A percentile compares a stretch with the other conserved stretches of the same genome.
These are phyloP conservation scores for Chironomus tentans DNA, from an alignment of 2,888 invertebrate species.

Conservation along the genomic window DNA sequence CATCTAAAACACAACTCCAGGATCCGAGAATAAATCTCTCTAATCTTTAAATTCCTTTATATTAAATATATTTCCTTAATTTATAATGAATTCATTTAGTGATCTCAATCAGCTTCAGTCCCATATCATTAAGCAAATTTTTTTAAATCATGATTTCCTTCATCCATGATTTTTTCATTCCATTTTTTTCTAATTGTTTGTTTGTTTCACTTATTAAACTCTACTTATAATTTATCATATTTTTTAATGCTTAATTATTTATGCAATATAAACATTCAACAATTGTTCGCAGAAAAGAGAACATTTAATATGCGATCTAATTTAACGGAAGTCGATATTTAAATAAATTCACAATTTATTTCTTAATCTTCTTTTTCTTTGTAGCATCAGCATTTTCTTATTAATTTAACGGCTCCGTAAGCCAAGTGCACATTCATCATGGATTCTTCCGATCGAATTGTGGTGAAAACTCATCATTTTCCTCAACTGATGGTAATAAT, in stretches of 20 bases:
- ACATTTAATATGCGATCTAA: too few relatives aligned
- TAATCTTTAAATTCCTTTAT: too few relatives aligned
- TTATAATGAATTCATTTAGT: too few relatives aligned
- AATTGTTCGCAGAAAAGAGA: neutral
- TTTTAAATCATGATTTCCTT: too few relatives aligned
- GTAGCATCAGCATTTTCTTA: neutral
- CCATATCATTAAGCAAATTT: too few relatives aligned
- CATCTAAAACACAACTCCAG: too few relatives aligned
- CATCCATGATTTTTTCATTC: neutral
- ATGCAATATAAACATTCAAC: neutral
- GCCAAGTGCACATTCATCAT: constrained; percentile 23
- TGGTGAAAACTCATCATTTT: constrained; percentile 35
- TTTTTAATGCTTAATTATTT: neutral
- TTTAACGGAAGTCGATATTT: too few relatives aligned
- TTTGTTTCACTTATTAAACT: neutral
- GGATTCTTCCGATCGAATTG: constrained; percentile 22
- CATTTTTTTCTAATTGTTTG: neutral
- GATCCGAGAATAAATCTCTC: too few relatives aligned
- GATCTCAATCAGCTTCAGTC: too few relatives aligned
- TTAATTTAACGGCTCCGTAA: constrained; percentile 7
- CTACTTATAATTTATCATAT: neutral
- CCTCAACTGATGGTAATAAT: constrained; percentile 68
- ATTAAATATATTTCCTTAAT: too few relatives aligned
- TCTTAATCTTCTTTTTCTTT: too few relatives aligned
- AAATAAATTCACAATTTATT: too few relatives aligned